Base-by-base conservation (phyloP, 1,140 invertebrate genomes). In the Mycetomoellerius zeteki region DNA sequence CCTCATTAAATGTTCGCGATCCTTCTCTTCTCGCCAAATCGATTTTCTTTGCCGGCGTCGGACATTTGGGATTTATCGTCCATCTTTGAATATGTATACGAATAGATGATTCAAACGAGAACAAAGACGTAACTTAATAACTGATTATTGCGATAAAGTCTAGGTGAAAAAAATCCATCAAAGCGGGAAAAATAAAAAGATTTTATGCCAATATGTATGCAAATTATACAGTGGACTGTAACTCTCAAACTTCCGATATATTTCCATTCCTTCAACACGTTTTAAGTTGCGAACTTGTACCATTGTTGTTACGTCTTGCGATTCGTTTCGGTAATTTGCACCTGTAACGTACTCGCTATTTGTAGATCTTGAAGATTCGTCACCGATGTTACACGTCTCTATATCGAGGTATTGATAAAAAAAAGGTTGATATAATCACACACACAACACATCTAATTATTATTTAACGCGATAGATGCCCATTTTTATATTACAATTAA, bases 391-490 rank as follows among this genome's bases (percentile, higher is more conserved):
- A 75, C 54, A 58, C 60, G 50, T 84, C 24, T 84, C 69, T 50
- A 47, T 72, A 84, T 85, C 54, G 54, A 86, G 54, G 30, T 37
- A 69, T 27, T 52, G 60, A 85, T 54, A 56, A 43, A 67, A 43
- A 67, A 16, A 37, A 6, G 10, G 54, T 62, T 52, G 43, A 75
- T 47, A 85, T 67, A 54, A 67, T 47, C 60, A n/a, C n/a, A n/a
- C n/a, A n/a, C n/a, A n/a, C n/a, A n/a, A n/a, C n/a, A n/a, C n/a
- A 58, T 67, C 14, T 69, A 73, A 82, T 86, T 72, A 82, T 86
- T 72, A 82, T 62, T 72, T 62, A 73, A 37, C 5, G 27, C 58
- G 24, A 87, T 87, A 88, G 52, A 56, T 27, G 27, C 69, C 62
- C 56, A 52, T 2, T 76, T 82, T 88, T 88, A 52, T 87, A 71